phyloP scores from a whole-genome alignment of 2,113 vertebrate genomes.

The Tamias sibiricus region DNA sequence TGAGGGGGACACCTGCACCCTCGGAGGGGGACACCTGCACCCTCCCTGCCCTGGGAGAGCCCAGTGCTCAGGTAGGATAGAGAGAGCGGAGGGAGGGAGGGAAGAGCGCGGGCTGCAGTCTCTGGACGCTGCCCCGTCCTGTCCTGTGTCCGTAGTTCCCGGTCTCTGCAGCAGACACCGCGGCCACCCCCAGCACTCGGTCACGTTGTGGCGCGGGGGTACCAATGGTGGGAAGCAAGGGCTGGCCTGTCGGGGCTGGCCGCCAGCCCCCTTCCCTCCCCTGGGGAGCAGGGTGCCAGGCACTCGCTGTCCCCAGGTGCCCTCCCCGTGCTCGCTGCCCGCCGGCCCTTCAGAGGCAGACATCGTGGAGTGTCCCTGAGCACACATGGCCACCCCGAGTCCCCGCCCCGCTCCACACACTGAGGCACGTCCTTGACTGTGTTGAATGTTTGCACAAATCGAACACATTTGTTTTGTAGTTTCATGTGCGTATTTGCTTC shows the following conservation, averaged over 20 bases:
- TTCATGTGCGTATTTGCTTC: constrained; percentile 50
- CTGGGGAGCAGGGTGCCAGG: rapidly evolving
- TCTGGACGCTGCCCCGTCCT: neutral
- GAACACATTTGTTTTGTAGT: constrained; percentile 41
- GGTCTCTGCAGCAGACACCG: neutral
- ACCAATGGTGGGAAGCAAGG: neutral
- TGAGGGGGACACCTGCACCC: neutral
- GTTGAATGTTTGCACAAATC: constrained; percentile 47
- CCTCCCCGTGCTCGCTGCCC: neutral
- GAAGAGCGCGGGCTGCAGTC: too few relatives aligned
- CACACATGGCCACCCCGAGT: neutral
- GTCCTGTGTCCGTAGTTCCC: neutral
- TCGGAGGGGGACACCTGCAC: too few relatives aligned
- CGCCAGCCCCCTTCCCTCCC: too few relatives aligned
- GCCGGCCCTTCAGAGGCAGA: neutral
- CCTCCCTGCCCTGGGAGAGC: too few relatives aligned
- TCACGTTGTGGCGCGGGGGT: neutral
- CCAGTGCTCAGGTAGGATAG: too few relatives aligned
- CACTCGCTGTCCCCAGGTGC: neutral
- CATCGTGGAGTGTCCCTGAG: neutral
- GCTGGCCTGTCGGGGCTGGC: neutral
- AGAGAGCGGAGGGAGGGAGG: too few relatives aligned
- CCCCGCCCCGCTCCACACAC: neutral
- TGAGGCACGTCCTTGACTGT: neutral
- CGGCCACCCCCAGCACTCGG: neutral